Evolutionary conservation across 2,888 invertebrate genomes (phyloP).

Genomic region (Strigamia transsilvanica): DNA sequence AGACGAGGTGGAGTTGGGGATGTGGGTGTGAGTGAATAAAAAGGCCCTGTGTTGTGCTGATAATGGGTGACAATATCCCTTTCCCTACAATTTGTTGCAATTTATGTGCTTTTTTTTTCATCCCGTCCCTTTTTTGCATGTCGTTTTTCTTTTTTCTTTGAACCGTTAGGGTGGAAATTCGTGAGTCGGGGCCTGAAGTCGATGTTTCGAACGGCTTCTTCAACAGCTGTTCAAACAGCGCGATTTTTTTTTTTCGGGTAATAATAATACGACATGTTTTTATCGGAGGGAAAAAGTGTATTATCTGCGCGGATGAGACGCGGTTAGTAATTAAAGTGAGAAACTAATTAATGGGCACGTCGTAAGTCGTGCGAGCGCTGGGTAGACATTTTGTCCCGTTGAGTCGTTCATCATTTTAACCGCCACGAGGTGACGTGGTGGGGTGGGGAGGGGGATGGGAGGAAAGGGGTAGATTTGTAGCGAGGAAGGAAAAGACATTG

Average conservation of each 20-base stretch:
- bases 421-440: background rate
- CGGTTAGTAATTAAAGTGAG: conserved; percentile 17
- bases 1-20: conserved; percentile 44
- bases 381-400: conserved; percentile 42
- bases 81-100: conserved; percentile 52
- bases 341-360: conserved; percentile 39
- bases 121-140: background rate
- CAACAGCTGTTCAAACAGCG: conserved; percentile 39
- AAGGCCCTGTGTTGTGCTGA: conserved; percentile 52
- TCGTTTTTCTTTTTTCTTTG: background rate
- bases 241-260: background rate
- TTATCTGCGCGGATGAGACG: conserved; percentile 32
- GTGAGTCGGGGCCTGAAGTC: background rate
- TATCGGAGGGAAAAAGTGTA: conserved; percentile 23
- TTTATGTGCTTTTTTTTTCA: conserved; percentile 52
- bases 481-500: background rate
- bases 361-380: background rate
- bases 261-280: conserved; percentile 44
- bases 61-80: conserved; percentile 54
- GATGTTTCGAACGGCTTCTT: background rate
- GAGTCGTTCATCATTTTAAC: conserved; percentile 28
- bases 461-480: background rate
- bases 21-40: conserved; percentile 47
- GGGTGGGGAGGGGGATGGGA: background rate
- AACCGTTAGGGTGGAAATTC: conserved; percentile 52